Evolutionary conservation across 2,888 invertebrate species (phyloP), one percentile per base, ranked within the genome.

Genomic region (Megastigmus dorsalis): DNA sequence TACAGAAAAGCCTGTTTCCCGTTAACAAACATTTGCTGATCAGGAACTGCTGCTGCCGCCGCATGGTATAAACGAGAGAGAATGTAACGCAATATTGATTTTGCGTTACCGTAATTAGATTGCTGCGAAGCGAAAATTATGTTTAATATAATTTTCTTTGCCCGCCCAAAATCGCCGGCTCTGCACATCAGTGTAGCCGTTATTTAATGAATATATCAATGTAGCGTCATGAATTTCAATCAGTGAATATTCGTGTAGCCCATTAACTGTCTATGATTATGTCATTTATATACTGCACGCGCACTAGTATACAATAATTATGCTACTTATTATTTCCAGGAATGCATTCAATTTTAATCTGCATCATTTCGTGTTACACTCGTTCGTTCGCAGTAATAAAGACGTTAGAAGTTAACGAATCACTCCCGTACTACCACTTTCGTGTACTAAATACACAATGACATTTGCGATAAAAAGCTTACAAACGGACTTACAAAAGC

Each of bases 1-100:
- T n/a, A n/a, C n/a, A n/a, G n/a, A n/a, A n/a, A n/a, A n/a, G 23
- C 15, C 26, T 38, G 50, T 50, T 63, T 52, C 13, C 41, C 30
- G 41, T 54, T 30, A 41, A 55, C 54, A 66, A 66, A 66, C 54
- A 66, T 54, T 66, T 66, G 30, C 54, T n/a, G 43, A 55, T 66
- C 54, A n/a, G 20, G 20, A 43, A 33, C 33, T 38, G 28, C 9
- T 43, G 2, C n/a, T n/a, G n/a, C n/a, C n/a, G n/a, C n/a, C n/a
- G 23, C 15, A 0, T 65, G 65, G n/a, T n/a, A 66, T 66, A 66
- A 54, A 66, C 43, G 26, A 30, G 28, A 43, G 54, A 30, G 28
- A 43, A 43, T 41, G 26, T 66, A 66, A 54, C 43, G 54, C 5
- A 66, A 66, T 66, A 66, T 66, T 55, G 67, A 48, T 57, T 67